Evolutionary conservation across 1,140 invertebrate genomes (phyloP), one percentile per base, ranked within the genome.

Genomic region (Goniozus legneri): DNA sequence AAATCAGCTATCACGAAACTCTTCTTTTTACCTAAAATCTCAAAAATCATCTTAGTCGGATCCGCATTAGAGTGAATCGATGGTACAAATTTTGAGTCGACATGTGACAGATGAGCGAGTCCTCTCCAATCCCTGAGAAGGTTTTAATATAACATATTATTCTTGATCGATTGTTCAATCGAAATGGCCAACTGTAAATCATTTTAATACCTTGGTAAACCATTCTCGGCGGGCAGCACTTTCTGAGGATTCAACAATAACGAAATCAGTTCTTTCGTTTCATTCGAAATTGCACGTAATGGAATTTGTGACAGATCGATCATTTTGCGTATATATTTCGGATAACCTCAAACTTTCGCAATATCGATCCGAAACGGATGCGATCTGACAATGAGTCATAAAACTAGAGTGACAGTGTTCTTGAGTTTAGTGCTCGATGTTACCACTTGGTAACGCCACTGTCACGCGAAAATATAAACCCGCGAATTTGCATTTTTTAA

Each of bases 61-160:
- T 84, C 78, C 12, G 50, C 21, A 48, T 76, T 64, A 0, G 64
- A 59, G 20, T 71, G 60, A 34, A 84, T 62, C 15, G 66, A 71
- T 21, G 76, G 71, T 22, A 78, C 67, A 34, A 69, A 39, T 52
- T 81, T 76, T 33, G 70, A 62, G 18, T 66, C 56, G 42, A 84
- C 66, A 4, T 75, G 71, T 19, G 75, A 71, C 31, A 83, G 56
- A 45, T 81, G 73, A 0, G 80, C 82, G 6, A 88, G 59, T 15
- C 85, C 85, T 51, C 82, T 73, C 84, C 84, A 88, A 65, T 88
- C 84, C 46, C 85, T 83, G 50, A 24, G 70, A 60, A 62, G 3
- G 22, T 22, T 27, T 32, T 8, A 2, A 22, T 3, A 2, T 22
- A 19, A 37, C 30, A n/a, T 3, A 21, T 8, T 38, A 21, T 49